phyloP scores from a whole-genome alignment of 2,797 vertebrate species.

The Microctenopoma steveboyesi region DNA sequence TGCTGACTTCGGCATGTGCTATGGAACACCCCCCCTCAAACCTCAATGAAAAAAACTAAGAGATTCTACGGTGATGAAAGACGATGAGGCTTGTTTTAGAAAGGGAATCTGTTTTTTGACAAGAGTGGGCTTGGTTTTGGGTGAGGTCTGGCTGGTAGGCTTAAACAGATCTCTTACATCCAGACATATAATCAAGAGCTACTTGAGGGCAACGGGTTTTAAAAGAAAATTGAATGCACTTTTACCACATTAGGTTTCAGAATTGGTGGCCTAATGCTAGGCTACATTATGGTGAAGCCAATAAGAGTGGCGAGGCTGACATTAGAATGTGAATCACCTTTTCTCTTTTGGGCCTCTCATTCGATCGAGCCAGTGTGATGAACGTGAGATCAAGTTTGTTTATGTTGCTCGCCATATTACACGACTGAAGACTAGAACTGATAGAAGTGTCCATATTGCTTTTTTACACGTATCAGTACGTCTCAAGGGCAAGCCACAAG shows the following conservation, averaged over 20 bases:
- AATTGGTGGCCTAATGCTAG: slow-evolving; percentile 49
- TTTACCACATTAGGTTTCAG: slow-evolving; percentile 66
- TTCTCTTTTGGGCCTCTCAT: slow-evolving; percentile 19
- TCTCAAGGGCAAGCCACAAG: background rate
- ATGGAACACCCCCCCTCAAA: background rate
- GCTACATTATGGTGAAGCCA: slow-evolving; percentile 69
- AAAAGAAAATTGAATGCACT: slow-evolving; percentile 65
- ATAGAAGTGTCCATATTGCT: background rate
- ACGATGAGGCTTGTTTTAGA: slow-evolving; percentile 60
- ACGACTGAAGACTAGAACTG: slow-evolving; percentile 5
- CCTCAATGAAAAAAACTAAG: background rate
- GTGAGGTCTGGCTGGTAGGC: slow-evolving; percentile 30
- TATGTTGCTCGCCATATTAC: slow-evolving; percentile 7
- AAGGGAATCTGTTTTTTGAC: slow-evolving; percentile 54
- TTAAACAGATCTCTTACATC: slow-evolving; percentile 67
- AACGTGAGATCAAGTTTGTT: slow-evolving; percentile 37
- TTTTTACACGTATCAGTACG: background rate
- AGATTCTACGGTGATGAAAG: slow-evolving; percentile 46
- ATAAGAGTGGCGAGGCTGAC: slow-evolving; percentile 75
- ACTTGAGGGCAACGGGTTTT: slow-evolving; percentile 67
- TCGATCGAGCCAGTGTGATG: slow-evolving; percentile 25
- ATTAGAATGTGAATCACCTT: slow-evolving; percentile 57
- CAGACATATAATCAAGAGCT: slow-evolving; percentile 69
- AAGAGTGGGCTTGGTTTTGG: slow-evolving; percentile 41
- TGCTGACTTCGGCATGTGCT: slow-evolving; percentile 47